Percentiles rank a stretch among this genome's conserved stretches.
phyloP scores from a whole-genome alignment of 2,888 invertebrate species.

The Scaptomyza cyrtandrae region DNA sequence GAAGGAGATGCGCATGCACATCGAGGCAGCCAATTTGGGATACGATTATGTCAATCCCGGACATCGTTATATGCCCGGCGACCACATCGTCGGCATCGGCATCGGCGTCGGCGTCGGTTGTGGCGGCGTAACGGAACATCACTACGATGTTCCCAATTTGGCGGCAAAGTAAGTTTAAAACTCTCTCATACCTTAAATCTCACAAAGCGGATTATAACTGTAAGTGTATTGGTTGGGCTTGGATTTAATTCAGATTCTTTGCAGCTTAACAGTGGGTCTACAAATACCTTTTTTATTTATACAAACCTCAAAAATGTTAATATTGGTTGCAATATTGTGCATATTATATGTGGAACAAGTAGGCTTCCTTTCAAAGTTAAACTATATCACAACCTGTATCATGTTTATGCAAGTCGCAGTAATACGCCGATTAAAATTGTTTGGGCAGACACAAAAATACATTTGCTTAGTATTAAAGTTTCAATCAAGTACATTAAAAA shows the following conservation, averaged over 20 bases:
- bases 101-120: constrained; percentile 86
- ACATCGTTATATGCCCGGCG: constrained; percentile 80
- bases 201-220: constrained; percentile 29
- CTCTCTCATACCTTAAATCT: constrained; percentile 26
- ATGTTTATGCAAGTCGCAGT: too few relatives aligned
- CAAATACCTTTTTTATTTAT: background rate
- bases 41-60: constrained; percentile 92
- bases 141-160: constrained; percentile 95
- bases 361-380: too few relatives aligned
- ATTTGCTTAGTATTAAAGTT: too few relatives aligned
- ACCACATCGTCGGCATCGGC: constrained; percentile 76
- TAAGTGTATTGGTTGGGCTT: constrained; percentile 5
- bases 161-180: constrained; percentile 86
- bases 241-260: constrained; percentile 1
- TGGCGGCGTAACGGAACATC: constrained; percentile 87
- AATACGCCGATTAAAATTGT: too few relatives aligned
- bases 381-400: too few relatives aligned
- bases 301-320: background rate
- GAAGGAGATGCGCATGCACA: constrained; percentile 87
- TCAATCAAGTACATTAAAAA: too few relatives aligned
- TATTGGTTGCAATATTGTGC: background rate
- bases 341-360: background rate
- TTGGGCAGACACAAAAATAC: too few relatives aligned
- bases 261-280: constrained; percentile 1
- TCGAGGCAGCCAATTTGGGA: constrained; percentile 88